Base-by-base conservation (phyloP, 92 coral and sea anemone genomes). In the Desmophyllum pertusum region DNA sequence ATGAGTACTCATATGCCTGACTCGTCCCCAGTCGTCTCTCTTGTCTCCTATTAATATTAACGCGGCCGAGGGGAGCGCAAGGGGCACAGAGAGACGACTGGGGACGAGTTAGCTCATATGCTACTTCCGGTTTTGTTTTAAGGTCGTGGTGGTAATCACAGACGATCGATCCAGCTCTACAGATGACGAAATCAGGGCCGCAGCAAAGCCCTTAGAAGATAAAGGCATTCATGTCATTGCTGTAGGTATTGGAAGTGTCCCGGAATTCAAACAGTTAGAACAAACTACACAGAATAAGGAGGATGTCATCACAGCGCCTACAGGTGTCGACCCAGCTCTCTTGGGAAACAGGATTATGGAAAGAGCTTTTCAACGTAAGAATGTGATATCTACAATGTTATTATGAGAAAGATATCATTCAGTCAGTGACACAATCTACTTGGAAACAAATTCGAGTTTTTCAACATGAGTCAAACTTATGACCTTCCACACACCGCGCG, bases 61-160 rank as follows among this genome's bases (percentile, higher is more conserved):
- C n/a, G n/a, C n/a, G n/a, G n/a, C n/a, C n/a, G n/a, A n/a, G n/a
- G n/a, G n/a, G n/a, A n/a, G n/a, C n/a, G n/a, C n/a, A n/a, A n/a
- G n/a, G n/a, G n/a, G n/a, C n/a, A n/a, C n/a, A n/a, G n/a, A n/a
- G n/a, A n/a, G n/a, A n/a, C n/a, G n/a, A n/a, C n/a, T n/a, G n/a
- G n/a, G n/a, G n/a, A n/a, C n/a, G n/a, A n/a, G n/a, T n/a, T n/a
- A n/a, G n/a, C n/a, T n/a, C n/a, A n/a, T n/a, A 27, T 25, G 33
- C 10, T 59, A 17, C 53, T 48, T 48, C 33, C 27, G n/a, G 65
- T 38, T 68, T 23, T 69, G 40, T 53, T 42, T 50, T 2, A 64
- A 87, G 77, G 91, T 94, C 25, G 69, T 94, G 2, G 95, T 91
- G 51, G 91, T 89, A 19, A 80, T 94, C 43, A 89, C 93, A 45